Conservation (phyloP, 2,888 invertebrate genomes). For the Uropetala carovei region DNA sequence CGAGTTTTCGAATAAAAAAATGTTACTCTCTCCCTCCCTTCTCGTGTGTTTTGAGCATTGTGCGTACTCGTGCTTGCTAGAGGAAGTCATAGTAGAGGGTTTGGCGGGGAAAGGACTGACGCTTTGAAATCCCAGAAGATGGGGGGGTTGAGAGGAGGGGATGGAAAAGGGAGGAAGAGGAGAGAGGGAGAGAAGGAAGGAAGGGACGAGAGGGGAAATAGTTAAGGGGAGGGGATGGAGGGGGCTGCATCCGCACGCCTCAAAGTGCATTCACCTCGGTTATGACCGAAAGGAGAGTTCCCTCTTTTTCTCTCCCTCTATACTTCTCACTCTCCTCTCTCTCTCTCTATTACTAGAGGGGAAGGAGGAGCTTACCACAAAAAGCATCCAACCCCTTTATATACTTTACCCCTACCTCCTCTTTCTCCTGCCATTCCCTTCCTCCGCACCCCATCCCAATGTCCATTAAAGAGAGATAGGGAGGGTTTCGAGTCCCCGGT, state of each 20-base stretch:
- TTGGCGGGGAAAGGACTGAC: no score
- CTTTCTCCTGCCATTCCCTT: background rate
- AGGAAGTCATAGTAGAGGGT: background rate
- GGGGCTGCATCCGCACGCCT: conserved; percentile 50
- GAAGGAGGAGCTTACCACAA: conserved; percentile 46
- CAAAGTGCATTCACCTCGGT: conserved; percentile 62
- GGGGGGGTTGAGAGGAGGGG: no score
- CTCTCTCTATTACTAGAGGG: conserved; percentile 42
- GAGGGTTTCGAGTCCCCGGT: conserved; percentile 39
- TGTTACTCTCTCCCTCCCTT: background rate
- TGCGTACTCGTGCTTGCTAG: background rate
- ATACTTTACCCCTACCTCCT: background rate
- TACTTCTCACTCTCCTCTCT: background rate
- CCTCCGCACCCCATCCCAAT: conserved; percentile 7
- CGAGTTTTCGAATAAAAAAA: background rate
- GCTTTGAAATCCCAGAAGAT: no score
- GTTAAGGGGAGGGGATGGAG: background rate
- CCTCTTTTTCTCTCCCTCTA: background rate
- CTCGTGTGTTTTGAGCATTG: background rate
- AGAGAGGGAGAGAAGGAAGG: background rate
- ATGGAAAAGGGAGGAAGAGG: background rate
- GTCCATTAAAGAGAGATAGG: conserved; percentile 57
- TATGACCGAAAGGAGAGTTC: conserved; percentile 49
- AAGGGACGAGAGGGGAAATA: background rate
- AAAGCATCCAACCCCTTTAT: conserved; percentile 61